Evolutionary conservation across 2,797 vertebrate genomes (phyloP).

Genomic region (Pangasius larnaudii): DNA sequence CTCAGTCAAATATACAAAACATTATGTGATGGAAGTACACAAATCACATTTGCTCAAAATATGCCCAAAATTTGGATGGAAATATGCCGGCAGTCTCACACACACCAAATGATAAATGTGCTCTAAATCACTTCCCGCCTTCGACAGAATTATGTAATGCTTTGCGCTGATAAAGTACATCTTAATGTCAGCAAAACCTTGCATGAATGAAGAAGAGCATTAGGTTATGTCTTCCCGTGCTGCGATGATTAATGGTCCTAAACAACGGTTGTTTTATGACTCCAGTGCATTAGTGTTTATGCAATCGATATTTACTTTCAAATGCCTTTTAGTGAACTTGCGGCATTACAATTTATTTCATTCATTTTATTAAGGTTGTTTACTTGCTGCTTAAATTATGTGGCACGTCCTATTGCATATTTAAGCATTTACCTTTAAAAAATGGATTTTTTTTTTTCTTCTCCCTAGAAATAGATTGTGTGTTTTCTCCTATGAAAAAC

Average conservation of each 20-base stretch:
- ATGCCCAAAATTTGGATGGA: not conserved
- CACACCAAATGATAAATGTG: constrained; percentile 52
- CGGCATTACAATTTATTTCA: not conserved
- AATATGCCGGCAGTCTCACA: not conserved
- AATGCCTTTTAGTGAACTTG: not conserved
- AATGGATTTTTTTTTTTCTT: not conserved
- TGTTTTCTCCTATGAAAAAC: not conserved
- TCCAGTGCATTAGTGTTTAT: not conserved
- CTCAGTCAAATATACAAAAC: not conserved
- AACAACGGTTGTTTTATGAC: constrained; percentile 14
- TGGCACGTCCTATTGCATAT: not conserved
- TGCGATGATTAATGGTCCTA: constrained; percentile 22
- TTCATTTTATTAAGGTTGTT: not conserved
- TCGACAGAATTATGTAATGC: constrained; percentile 1
- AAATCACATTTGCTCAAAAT: not conserved
- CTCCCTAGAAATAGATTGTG: not conserved
- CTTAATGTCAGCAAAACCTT: constrained; percentile 38
- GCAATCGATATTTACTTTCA: not conserved
- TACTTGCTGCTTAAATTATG: not conserved
- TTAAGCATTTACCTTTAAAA: not conserved
- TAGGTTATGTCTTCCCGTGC: not conserved
- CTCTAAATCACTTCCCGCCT: not conserved
- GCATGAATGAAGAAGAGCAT: constrained; percentile 14
- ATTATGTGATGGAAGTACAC: not conserved
- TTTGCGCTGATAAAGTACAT: constrained; percentile 23